Evolutionary conservation across 2,797 vertebrate species (phyloP), one percentile per base, ranked within the genome.

Genomic region (Sternarchorhynchus goeldii): DNA sequence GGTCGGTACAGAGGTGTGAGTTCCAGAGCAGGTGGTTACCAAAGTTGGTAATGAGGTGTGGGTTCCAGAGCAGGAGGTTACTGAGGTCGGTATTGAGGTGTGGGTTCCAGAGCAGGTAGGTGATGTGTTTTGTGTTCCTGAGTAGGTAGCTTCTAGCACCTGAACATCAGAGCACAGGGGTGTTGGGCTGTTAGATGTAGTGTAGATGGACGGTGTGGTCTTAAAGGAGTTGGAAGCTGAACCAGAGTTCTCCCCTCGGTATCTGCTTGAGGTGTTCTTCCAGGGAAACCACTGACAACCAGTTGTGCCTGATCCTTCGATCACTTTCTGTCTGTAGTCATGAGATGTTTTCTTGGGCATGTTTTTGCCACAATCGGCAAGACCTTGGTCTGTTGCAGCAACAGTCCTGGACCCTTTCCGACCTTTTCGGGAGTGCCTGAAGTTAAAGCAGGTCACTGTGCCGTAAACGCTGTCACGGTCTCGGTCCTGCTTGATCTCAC

Each of bases 241-340:
- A 12, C 2, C 36, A 31, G 91, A 85, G 50, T 92, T 89, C 18
- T 90, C 88, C 58, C 88, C 89, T 58, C 0, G 58, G 0, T 85
- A 83, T 16, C 56, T 53, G n/a, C 85, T 79, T 18, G 82, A 6
- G 1, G 87, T 79, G 8, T 88, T 86, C 56, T 88, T 87, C 88
- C 89, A 90, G 2, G 71, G 86, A 50, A 91, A 83, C 88, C 93
- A 93, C 84, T 92, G 90, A 39, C 92, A 89, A 64, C 91, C 91
- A 0, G 90, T 85, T 0, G 88, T 83, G 29, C 56, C 34, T n/a
- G 66, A 79, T 3, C 79, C 75, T 32, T 32, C 21, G n/a, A 77
- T 25, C 3, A 77, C 20, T 62, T 53, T 77, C 50, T 85, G 83
- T 16, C 10, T 76, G 59, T 41, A 17, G 0, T 81, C 76, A 10